These are phyloP conservation scores for Pissodes strobi DNA, from an alignment of 1,140 invertebrate genomes.

Conservation along the genomic window DNA sequence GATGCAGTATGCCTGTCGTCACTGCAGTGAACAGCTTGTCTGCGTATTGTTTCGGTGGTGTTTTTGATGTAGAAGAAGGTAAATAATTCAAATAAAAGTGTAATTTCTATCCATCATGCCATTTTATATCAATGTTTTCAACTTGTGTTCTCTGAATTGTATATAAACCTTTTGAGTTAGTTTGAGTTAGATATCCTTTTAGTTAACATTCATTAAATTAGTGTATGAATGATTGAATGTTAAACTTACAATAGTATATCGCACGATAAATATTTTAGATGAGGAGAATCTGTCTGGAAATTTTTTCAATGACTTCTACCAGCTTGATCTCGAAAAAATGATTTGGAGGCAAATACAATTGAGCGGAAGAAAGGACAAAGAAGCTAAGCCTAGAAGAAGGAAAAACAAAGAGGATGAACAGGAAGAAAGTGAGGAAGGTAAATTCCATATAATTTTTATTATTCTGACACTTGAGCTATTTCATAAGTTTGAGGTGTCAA, in stretches of 20 bases:
- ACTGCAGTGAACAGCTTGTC: conserved; percentile 59
- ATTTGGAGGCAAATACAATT: conserved; percentile 70
- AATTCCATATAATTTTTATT: neutral
- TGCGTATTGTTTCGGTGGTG: conserved; percentile 75
- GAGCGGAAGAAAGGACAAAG: conserved; percentile 58
- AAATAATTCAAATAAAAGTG: no score
- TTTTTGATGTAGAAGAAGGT: conserved; percentile 77
- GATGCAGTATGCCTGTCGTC: conserved; percentile 67
- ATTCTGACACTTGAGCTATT: no score
- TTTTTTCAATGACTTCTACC: conserved; percentile 83
- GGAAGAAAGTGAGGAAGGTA: neutral
- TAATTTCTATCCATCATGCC: no score
- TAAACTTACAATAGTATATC: no score
- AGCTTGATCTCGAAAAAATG: conserved; percentile 75
- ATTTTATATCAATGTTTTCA: neutral
- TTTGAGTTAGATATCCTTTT: no score
- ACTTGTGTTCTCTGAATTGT: neutral
- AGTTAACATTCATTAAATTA: no score
- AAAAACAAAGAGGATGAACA: conserved; percentile 54
- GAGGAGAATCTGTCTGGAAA: conserved; percentile 79
- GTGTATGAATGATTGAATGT: no score
- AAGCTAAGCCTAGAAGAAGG: conserved; percentile 54
- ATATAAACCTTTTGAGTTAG: no score
- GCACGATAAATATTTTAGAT: conserved; percentile 51
- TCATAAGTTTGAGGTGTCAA: no score